Percentiles rank a stretch among this genome's conserved stretches.
These are phyloP conservation scores for Castor canadensis DNA, from an alignment of 2,113 vertebrate species.

Conservation along the genomic window DNA sequence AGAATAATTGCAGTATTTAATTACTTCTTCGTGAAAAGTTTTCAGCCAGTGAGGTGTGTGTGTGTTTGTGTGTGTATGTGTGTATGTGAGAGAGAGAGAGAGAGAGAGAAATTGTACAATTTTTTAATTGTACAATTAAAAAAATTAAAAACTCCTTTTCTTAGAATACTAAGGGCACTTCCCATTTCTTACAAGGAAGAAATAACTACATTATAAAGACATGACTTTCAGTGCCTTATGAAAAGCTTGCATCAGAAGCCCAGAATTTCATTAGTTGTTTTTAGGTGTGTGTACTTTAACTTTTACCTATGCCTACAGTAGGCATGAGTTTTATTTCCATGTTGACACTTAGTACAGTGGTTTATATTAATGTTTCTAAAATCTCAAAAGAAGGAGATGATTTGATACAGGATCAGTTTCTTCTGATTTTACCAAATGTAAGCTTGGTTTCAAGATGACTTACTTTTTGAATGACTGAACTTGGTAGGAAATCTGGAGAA, in stretches of 20 bases:
- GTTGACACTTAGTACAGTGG: neutral
- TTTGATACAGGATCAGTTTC: neutral
- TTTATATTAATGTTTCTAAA: constrained; percentile 1
- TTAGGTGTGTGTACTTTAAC: neutral
- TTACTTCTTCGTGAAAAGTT: neutral
- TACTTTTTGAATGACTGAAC: neutral
- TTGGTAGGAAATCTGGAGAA: neutral
- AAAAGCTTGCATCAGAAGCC: neutral
- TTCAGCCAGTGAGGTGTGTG: neutral
- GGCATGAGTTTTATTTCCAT: neutral
- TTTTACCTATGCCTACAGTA: neutral
- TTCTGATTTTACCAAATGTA: neutral
- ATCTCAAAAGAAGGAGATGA: neutral
- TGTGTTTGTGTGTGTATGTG: neutral
- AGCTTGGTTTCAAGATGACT: neutral
- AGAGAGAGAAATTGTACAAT: no score
- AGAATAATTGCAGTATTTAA: neutral
- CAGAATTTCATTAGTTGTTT: neutral
- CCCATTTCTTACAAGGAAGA: neutral
- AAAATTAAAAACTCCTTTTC: constrained; percentile 20
- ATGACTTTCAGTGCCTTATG: neutral
- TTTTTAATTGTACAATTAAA: no score
- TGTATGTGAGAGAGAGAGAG: no score
- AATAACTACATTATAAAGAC: neutral
- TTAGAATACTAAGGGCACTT: neutral